Conservation (phyloP, 2,888 invertebrate genomes). For the Diarsia rubi region DNA sequence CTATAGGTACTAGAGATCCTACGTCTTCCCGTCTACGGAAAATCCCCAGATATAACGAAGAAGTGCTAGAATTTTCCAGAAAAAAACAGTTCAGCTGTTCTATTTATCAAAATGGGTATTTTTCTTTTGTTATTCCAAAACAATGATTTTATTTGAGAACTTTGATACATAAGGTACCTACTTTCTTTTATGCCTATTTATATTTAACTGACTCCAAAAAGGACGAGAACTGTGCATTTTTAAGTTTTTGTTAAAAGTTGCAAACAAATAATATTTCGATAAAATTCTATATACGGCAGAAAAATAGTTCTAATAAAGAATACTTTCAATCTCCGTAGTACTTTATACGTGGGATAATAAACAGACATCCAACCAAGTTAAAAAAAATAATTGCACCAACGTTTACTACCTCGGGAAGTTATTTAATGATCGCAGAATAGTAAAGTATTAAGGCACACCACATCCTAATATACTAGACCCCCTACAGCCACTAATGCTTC, state of each 20-base stretch:
- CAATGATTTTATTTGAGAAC: background rate
- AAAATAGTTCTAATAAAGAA: too few species aligned
- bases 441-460: background rate
- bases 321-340: too few species aligned
- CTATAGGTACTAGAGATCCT: background rate
- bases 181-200: too few species aligned
- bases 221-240: too few species aligned
- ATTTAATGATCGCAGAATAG: background rate
- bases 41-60: conserved; percentile 1
- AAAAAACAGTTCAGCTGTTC: background rate
- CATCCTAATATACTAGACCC: conserved; percentile 3
- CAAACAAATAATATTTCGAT: too few species aligned
- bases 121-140: background rate
- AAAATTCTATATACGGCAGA: too few species aligned
- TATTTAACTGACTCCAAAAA: too few species aligned
- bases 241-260: too few species aligned
- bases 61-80: background rate
- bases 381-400: too few species aligned
- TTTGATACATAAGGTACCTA: background rate
- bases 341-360: too few species aligned
- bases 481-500: background rate
- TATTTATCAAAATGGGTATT: background rate
- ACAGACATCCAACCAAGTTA: too few species aligned
- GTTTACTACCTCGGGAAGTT: background rate
- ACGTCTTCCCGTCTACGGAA: background rate